A percentile compares a stretch with the other conserved stretches of the same genome.
These are phyloP conservation scores for Trichonephila clavipes DNA, from an alignment of 1,140 invertebrate genomes.

Conservation along the genomic window DNA sequence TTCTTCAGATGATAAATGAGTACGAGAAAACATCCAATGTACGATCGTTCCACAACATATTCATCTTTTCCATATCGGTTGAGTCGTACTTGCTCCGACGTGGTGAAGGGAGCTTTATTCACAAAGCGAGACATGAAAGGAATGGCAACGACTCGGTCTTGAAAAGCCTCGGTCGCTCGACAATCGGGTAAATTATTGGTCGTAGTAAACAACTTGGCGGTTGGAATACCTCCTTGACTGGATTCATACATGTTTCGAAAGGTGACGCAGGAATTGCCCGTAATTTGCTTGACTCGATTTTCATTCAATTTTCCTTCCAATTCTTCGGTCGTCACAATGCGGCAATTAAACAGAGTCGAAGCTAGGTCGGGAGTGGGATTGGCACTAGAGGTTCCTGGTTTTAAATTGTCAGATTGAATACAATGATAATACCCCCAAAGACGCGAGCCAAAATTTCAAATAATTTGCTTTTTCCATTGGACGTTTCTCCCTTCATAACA, in stretches of 20 bases:
- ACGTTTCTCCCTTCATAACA: neutral
- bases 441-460: slow-evolving; percentile 17
- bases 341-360: slow-evolving; percentile 15
- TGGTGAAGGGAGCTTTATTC: too few species aligned
- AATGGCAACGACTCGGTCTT: slow-evolving; percentile 49
- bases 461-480: slow-evolving; percentile 55
- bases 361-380: slow-evolving; percentile 24
- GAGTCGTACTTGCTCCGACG: too few species aligned
- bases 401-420: slow-evolving; percentile 45
- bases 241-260: slow-evolving; percentile 56
- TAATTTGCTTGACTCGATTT: slow-evolving; percentile 41
- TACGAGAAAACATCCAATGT: slow-evolving; percentile 37
- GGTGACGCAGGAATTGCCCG: slow-evolving; percentile 8
- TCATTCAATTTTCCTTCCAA: slow-evolving; percentile 6
- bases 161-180: slow-evolving; percentile 4
- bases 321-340: slow-evolving; percentile 40
- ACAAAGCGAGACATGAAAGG: slow-evolving; percentile 39
- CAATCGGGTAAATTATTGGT: slow-evolving; percentile 44
- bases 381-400: neutral
- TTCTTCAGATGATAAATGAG: slow-evolving; percentile 8
- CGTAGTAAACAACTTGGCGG: slow-evolving; percentile 32
- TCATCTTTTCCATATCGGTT: too few species aligned
- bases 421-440: slow-evolving; percentile 36
- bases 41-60: slow-evolving; percentile 40
- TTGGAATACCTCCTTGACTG: slow-evolving; percentile 21